A percentile compares a stretch with the other conserved stretches of the same genome.
Evolutionary conservation across 2,797 vertebrate species (phyloP).

Genomic region (Luscinia megarhynchos): DNA sequence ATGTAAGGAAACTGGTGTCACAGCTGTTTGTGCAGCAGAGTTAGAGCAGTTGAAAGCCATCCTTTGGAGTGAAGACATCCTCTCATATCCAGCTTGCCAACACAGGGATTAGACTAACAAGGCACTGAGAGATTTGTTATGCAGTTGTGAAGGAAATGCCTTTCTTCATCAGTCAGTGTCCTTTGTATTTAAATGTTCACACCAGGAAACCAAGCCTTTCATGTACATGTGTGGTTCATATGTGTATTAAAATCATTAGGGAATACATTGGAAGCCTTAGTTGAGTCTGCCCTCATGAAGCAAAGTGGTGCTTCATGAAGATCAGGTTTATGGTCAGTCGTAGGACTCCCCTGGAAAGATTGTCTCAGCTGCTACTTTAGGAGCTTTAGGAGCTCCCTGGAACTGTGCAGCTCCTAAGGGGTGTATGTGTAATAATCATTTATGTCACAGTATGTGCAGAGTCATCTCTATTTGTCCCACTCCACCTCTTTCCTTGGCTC

Average conservation of each 20-base stretch:
- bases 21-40: neutral
- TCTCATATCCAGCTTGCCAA: neutral
- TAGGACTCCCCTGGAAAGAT: neutral
- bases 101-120: neutral
- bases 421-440: fast-evolving
- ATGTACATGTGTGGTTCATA: fast-evolving
- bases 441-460: neutral
- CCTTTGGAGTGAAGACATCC: neutral
- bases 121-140: neutral
- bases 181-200: neutral
- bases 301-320: neutral
- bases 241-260: neutral
- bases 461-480: neutral
- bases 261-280: neutral
- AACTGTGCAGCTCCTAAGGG: too few species aligned
- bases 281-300: neutral
- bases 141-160: neutral
- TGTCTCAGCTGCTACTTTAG: neutral
- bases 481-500: neutral
- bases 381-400: neutral
- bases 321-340: neutral
- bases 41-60: neutral
- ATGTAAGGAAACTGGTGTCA: neutral
- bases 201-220: neutral
- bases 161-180: neutral